Percentiles rank a stretch among this genome's conserved stretches.
phyloP scores from a whole-genome alignment of 2,888 invertebrate genomes.

The Epirrita christyi region DNA sequence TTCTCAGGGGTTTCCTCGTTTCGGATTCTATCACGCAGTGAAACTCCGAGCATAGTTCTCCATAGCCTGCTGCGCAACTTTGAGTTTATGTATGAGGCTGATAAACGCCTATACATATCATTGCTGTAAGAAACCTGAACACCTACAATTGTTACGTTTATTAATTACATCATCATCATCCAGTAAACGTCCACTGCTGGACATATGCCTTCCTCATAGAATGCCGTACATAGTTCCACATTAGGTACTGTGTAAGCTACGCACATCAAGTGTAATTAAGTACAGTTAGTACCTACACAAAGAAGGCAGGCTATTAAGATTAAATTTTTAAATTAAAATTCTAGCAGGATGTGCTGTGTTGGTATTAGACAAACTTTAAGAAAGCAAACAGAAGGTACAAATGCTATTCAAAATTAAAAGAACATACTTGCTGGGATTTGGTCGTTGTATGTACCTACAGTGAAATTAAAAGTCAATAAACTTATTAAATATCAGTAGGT shows the following conservation, averaged over 20 bases:
- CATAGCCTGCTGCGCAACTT: too few relatives aligned
- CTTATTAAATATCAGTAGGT: background rate
- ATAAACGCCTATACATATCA: too few relatives aligned
- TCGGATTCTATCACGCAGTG: too few relatives aligned
- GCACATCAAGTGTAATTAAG: background rate
- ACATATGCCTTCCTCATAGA: background rate
- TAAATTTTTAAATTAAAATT: slow-evolving; percentile 38
- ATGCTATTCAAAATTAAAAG: background rate
- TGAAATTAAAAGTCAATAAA: background rate
- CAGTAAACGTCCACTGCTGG: too few relatives aligned
- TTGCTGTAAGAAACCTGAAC: too few relatives aligned
- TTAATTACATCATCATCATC: too few relatives aligned
- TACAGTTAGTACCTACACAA: slow-evolving; percentile 16
- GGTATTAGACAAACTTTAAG: slow-evolving; percentile 44
- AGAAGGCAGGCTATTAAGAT: background rate
- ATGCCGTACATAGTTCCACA: background rate
- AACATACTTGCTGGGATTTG: background rate
- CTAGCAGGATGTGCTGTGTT: slow-evolving; percentile 65
- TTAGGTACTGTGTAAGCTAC: background rate
- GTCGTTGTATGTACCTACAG: background rate
- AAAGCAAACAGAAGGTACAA: slow-evolving; percentile 38
- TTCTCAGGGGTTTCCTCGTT: too few relatives aligned
- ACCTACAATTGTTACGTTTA: too few relatives aligned
- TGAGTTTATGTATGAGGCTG: too few relatives aligned
- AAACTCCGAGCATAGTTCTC: too few relatives aligned